Evolutionary conservation across 2,113 vertebrate genomes (phyloP).

Genomic region (rabbit (Oryctolagus cuniculus)): mOryCun1.1 NC_091432.1:153772001-153772500

Average conservation of each 20-base stretch:
- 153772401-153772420: accelerated
- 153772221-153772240: constrained; percentile 53
- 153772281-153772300: neutral
- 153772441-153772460: neutral
- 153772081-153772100: neutral
- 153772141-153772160: neutral
- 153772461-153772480: neutral
- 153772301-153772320: neutral
- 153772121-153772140: neutral
- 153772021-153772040: neutral
- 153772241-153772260: constrained; percentile 51
- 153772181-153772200: constrained; percentile 22
- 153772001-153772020: neutral
- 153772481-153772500: constrained; percentile 46
- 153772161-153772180: neutral
- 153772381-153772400: neutral
- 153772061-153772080: neutral
- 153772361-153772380: neutral
- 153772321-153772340: too few species aligned
- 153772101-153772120: neutral
- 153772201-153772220: neutral
- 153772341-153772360: neutral
- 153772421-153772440: neutral
- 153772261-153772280: neutral
- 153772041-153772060: neutral